A percentile compares a stretch with the other conserved stretches of the same genome.
Conservation (phyloP, 2,888 invertebrate genomes). For the Diplazon laetatorius region DNA sequence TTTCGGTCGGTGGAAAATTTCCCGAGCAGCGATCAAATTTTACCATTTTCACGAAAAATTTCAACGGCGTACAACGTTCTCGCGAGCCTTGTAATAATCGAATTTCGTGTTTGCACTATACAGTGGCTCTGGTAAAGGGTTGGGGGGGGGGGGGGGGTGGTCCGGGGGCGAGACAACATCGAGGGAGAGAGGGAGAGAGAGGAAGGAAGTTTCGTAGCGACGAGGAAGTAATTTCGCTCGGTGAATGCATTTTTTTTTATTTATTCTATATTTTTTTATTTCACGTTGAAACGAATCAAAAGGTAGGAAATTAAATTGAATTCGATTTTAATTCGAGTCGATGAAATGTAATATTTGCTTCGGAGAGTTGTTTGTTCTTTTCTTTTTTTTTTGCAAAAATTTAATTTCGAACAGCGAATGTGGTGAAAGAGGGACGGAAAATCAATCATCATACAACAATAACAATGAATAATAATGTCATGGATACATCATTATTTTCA, state of each 20-base stretch:
- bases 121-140: not conserved
- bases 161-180: too few species aligned
- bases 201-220: not conserved
- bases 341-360: too few species aligned
- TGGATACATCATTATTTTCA: too few species aligned
- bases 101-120: slow-evolving; percentile 8
- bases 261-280: too few species aligned
- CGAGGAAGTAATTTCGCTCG: not conserved
- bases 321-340: not conserved
- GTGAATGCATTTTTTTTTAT: not conserved
- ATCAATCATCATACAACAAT: too few species aligned
- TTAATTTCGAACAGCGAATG: too few species aligned
- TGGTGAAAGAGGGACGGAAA: too few species aligned
- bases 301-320: not conserved
- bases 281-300: not conserved
- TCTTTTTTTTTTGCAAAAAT: not conserved
- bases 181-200: not conserved
- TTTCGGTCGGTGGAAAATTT: slow-evolving; percentile 41
- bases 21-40: slow-evolving; percentile 38
- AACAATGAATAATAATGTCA: too few species aligned
- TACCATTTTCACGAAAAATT: slow-evolving; percentile 14
- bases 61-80: slow-evolving; percentile 1
- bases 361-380: not conserved
- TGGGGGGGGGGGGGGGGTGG: too few species aligned
- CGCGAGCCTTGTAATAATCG: slow-evolving; percentile 14